Percentiles rank a stretch among this genome's conserved stretches.
These are phyloP conservation scores for Odontesthes bonariensis DNA, from an alignment of 2,113 vertebrate species.

Conservation along the genomic window DNA sequence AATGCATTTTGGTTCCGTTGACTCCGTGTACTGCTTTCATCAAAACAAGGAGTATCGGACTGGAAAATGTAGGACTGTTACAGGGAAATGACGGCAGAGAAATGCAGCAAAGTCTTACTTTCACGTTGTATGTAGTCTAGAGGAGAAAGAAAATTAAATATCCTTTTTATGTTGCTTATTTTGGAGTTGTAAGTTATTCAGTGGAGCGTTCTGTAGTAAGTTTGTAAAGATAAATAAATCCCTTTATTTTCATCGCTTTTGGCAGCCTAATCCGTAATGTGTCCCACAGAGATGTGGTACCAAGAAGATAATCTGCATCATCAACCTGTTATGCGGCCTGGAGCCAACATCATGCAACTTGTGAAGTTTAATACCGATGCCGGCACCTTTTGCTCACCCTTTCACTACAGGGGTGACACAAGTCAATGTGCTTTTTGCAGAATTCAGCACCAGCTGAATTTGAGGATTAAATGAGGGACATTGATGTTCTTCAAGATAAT, in stretches of 20 bases:
- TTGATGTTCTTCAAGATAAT: conserved; percentile 10
- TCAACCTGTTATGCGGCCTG: conserved; percentile 55
- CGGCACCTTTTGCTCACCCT: conserved; percentile 20
- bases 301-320: conserved; percentile 34
- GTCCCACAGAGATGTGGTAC: conserved; percentile 14
- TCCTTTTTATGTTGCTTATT: conserved; percentile 55
- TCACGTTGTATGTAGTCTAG: conserved; percentile 40
- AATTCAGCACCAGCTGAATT: conserved; percentile 6
- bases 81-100: conserved; percentile 27
- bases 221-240: not conserved
- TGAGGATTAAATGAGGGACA: conserved; percentile 12
- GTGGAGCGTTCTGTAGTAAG: conserved; percentile 12
- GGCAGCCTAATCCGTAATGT: conserved; percentile 10
- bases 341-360: conserved; percentile 45
- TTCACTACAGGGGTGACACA: not conserved
- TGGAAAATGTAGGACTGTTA: conserved; percentile 34
- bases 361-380: conserved; percentile 6
- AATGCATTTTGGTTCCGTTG: conserved; percentile 24
- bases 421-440: conserved; percentile 17
- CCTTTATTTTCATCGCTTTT: conserved; percentile 1
- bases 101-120: conserved; percentile 76
- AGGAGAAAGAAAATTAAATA: conserved; percentile 25
- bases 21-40: conserved; percentile 14
- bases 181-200: conserved; percentile 28
- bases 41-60: conserved; percentile 13